A percentile compares a stretch with the other conserved stretches of the same genome.
phyloP scores from a whole-genome alignment of 2,113 vertebrate genomes.

The Heptranchias perlo region DNA sequence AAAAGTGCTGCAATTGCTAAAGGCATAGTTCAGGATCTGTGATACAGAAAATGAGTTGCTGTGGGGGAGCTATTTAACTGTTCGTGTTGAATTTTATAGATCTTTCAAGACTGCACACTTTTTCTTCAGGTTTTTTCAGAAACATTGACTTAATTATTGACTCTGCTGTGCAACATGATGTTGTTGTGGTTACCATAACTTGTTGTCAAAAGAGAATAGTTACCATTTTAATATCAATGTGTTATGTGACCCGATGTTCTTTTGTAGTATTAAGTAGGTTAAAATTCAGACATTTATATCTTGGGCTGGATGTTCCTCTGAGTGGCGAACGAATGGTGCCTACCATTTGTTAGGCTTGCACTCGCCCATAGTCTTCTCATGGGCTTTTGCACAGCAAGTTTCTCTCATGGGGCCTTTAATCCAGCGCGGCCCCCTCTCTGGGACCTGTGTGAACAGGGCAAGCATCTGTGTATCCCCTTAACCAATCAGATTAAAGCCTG shows the following conservation, averaged over 20 bases:
- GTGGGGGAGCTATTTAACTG: not conserved
- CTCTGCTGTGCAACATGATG: not conserved
- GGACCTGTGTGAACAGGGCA: too few species aligned
- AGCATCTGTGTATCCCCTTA: too few species aligned
- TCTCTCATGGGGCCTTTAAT: too few species aligned
- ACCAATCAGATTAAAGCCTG: too few species aligned
- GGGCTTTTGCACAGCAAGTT: too few species aligned
- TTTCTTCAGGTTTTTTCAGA: not conserved
- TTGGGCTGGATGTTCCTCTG: too few species aligned
- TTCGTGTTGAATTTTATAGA: not conserved
- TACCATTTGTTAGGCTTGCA: too few species aligned
- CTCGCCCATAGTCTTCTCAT: too few species aligned
- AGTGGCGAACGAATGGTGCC: too few species aligned
- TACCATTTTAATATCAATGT: not conserved
- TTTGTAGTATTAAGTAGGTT: not conserved
- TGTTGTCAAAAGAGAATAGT: not conserved
- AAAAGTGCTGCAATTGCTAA: not conserved
- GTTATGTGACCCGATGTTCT: not conserved
- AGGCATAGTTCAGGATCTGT: not conserved
- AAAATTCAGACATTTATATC: not conserved
- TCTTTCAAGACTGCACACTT: not conserved
- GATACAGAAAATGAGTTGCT: not conserved
- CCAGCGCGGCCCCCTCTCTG: too few species aligned
- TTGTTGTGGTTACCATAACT: not conserved
- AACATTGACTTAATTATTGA: not conserved